Evolutionary conservation across 2,113 vertebrate genomes (phyloP).

Genomic region (Cryptotis parvus): DNA sequence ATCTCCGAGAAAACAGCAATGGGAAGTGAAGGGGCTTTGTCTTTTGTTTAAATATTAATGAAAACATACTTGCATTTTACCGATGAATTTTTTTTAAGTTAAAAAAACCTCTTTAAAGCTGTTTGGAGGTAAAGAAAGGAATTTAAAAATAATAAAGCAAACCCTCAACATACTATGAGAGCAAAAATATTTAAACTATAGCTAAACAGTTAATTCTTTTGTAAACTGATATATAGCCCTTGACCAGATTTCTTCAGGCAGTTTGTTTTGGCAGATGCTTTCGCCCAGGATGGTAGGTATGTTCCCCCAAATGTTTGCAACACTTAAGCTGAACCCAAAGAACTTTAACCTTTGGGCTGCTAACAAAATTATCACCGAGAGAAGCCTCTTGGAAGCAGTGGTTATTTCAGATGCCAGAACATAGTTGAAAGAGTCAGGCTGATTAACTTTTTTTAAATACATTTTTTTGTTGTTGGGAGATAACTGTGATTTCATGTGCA

Average conservation of each 20-base stretch:
- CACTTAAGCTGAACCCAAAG: neutral
- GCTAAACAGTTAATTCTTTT: constrained; percentile 27
- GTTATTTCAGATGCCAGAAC: constrained; percentile 28
- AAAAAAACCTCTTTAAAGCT: constrained; percentile 12
- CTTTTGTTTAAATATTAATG: constrained; percentile 63
- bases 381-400: constrained; percentile 2
- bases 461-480: neutral
- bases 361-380: constrained; percentile 28
- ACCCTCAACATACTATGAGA: constrained; percentile 1
- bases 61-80: constrained; percentile 47
- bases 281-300: neutral
- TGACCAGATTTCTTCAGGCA: neutral
- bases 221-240: neutral
- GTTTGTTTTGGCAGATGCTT: constrained; percentile 35
- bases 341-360: constrained; percentile 3
- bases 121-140: constrained; percentile 33
- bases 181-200: neutral
- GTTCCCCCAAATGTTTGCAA: constrained; percentile 39
- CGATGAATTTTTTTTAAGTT: neutral
- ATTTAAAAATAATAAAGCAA: constrained; percentile 29
- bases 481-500: neutral
- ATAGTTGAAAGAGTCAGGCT: constrained; percentile 36
- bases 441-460: constrained; percentile 19
- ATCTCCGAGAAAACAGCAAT: neutral
- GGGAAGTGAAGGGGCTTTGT: constrained; percentile 16